Conservation (phyloP, 2,113 vertebrate genomes). For the Marmota flaviventris region DNA sequence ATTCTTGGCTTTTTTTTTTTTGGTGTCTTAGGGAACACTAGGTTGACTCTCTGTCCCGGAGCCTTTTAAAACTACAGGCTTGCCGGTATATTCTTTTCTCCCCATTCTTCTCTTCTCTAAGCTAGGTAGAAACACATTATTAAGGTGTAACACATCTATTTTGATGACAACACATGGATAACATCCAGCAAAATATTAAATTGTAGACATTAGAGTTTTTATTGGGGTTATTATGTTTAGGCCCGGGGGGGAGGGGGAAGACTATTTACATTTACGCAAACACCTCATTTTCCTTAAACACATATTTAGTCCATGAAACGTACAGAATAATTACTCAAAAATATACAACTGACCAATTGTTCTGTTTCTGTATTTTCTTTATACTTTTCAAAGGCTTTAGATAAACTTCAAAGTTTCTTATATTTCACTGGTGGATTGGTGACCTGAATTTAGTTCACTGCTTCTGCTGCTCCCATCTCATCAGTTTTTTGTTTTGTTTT, state of each 20-base stretch:
- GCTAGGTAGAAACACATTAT: neutral
- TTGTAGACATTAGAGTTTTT: neutral
- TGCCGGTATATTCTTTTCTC: neutral
- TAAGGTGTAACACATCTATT: neutral
- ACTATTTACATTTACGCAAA: neutral
- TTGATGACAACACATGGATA: neutral
- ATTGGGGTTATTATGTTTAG: neutral
- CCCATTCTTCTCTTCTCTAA: neutral
- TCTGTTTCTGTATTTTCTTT: neutral
- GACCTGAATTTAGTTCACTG: neutral
- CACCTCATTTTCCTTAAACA: constrained; percentile 23
- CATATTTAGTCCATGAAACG: neutral
- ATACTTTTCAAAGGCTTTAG: neutral
- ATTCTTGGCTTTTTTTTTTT: neutral
- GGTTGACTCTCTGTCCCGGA: neutral
- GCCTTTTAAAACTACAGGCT: accelerated
- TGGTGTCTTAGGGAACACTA: neutral
- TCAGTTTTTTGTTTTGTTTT: too few relatives aligned
- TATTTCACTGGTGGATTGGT: neutral
- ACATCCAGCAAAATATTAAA: neutral
- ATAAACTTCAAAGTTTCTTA: neutral
- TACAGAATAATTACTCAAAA: constrained; percentile 37
- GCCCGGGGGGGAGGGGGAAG: too few relatives aligned
- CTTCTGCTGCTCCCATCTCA: neutral
- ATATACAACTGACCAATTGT: neutral